These are phyloP conservation scores for Myrmecobius fasciatus DNA, from an alignment of 2,113 vertebrate genomes.

Conservation along the genomic window DNA sequence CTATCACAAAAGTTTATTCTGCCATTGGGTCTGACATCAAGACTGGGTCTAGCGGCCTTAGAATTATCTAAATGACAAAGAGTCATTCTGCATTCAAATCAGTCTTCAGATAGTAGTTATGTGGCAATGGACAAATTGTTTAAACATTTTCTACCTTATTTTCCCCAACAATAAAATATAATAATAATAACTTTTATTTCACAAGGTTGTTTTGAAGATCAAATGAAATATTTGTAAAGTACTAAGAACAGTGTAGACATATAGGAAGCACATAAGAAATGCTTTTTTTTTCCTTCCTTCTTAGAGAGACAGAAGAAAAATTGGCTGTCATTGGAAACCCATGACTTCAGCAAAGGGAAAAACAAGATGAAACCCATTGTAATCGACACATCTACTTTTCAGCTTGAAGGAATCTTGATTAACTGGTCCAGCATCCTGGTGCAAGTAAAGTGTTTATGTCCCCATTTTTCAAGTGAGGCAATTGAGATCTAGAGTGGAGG, in stretches of 20 bases:
- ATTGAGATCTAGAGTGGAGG: neutral
- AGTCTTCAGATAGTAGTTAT: neutral
- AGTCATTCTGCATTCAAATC: neutral
- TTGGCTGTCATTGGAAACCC: neutral
- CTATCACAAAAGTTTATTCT: neutral
- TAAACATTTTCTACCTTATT: neutral
- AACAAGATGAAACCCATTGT: neutral
- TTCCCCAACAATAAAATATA: neutral
- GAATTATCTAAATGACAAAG: neutral
- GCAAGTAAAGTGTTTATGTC: neutral
- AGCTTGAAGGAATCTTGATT: neutral
- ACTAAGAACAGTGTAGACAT: neutral
- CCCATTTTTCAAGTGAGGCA: neutral
- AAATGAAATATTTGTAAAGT: neutral
- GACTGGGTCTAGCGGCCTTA: neutral
- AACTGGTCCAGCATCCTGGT: neutral
- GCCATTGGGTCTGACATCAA: neutral
- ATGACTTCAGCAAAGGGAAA: neutral
- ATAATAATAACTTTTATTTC: neutral
- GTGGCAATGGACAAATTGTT: neutral
- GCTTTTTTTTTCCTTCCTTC: neutral
- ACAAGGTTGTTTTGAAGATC: neutral
- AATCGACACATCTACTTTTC: neutral
- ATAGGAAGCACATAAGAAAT: neutral
- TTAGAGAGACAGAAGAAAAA: neutral